Evolutionary conservation across 2,797 vertebrate species (phyloP).

Genomic region (Amniataba percoides): DNA sequence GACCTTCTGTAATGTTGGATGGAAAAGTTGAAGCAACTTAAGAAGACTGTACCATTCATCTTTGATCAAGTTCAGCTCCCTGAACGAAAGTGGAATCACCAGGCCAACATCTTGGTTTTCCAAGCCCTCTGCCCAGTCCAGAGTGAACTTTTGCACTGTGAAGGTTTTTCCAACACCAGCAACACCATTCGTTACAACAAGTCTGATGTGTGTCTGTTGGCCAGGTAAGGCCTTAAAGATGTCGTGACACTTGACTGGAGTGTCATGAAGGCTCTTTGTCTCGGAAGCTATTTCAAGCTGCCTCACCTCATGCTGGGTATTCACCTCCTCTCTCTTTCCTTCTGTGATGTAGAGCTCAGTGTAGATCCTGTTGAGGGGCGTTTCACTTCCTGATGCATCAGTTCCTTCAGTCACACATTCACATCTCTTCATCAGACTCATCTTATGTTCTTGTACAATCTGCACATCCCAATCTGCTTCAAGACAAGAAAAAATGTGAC

Average conservation of each 20-base stretch:
- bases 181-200: background rate
- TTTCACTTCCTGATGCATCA: slow-evolving; percentile 2
- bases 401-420: slow-evolving; percentile 1
- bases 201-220: background rate
- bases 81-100: slow-evolving; percentile 17
- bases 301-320: slow-evolving; percentile 14
- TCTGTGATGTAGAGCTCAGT: slow-evolving; percentile 20
- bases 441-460: background rate
- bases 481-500: too few species aligned
- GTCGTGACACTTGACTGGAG: background rate
- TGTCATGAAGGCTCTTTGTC: background rate
- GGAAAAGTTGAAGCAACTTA: slow-evolving; percentile 9
- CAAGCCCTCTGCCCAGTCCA: slow-evolving; percentile 32
- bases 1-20: slow-evolving; percentile 23
- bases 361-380: slow-evolving; percentile 1
- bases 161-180: too few species aligned
- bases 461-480: background rate
- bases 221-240: background rate
- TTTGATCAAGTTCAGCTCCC: slow-evolving; percentile 30
- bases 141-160: slow-evolving; percentile 2
- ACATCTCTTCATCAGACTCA: background rate
- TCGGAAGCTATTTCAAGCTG: slow-evolving; percentile 7
- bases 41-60: slow-evolving; percentile 11
- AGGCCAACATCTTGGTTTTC: slow-evolving; percentile 28
- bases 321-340: slow-evolving; percentile 11